phyloP scores from a whole-genome alignment of 2,888 invertebrate species.

The Oligia latruncula region DNA sequence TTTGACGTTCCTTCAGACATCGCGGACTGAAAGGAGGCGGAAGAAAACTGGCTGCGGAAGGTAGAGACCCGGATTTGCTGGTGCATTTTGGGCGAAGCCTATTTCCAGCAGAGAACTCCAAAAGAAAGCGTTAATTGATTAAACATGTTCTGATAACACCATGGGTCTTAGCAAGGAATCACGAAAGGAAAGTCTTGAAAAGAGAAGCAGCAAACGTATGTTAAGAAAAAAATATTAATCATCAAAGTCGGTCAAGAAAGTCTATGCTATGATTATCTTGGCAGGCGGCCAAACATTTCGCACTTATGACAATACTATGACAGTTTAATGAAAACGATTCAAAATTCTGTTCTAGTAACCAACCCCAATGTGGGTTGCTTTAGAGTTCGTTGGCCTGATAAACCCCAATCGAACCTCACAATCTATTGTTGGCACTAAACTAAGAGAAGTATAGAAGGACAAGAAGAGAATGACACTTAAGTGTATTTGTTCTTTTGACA shows the following conservation, averaged over 20 bases:
- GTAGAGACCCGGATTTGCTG: not conserved
- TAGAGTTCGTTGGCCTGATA: not conserved
- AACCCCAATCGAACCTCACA: not conserved
- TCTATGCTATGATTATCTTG: constrained; percentile 26
- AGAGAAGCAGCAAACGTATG: not conserved
- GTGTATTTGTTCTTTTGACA: not conserved
- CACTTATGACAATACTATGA: not conserved
- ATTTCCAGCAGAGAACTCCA: not conserved
- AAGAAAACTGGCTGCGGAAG: not conserved
- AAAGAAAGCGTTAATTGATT: not conserved
- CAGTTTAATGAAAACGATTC: not conserved
- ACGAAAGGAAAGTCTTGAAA: not conserved
- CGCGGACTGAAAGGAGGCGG: not conserved
- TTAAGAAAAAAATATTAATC: not conserved
- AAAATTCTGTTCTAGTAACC: not conserved
- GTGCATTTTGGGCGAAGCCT: not conserved
- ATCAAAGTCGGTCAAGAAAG: not conserved
- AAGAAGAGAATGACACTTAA: not conserved
- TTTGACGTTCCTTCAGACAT: not conserved
- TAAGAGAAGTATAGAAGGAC: not conserved
- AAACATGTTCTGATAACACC: not conserved
- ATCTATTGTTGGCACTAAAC: not conserved
- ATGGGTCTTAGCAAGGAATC: not conserved
- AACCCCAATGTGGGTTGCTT: not conserved
- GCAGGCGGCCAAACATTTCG: constrained; percentile 16